Conservation (phyloP, 2,113 vertebrate species). For the Clinocottus analis region DNA sequence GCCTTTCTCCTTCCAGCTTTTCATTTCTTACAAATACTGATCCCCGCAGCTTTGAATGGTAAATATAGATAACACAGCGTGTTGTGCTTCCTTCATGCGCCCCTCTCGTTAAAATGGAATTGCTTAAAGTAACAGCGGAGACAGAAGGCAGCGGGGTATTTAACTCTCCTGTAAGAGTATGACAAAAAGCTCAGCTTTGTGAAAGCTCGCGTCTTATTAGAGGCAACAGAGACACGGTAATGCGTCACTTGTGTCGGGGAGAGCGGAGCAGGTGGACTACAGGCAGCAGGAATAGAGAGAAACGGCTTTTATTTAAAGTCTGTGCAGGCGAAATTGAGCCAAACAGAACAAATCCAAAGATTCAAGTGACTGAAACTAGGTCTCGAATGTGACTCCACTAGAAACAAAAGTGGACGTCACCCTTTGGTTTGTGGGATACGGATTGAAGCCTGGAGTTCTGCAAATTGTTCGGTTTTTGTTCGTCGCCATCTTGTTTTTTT, state of each 20-base stretch:
- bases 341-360: neutral
- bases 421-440: no score
- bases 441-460: no score
- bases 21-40: slow-evolving; percentile 37
- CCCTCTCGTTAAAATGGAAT: slow-evolving; percentile 6
- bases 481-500: no score
- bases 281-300: neutral
- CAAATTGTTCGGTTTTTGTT: no score
- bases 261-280: neutral
- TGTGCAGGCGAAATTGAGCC: neutral
- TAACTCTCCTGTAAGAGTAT: neutral
- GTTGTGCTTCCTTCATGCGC: neutral
- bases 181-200: slow-evolving; percentile 1
- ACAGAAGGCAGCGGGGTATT: neutral
- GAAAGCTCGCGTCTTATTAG: slow-evolving; percentile 6
- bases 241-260: neutral
- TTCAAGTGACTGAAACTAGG: neutral
- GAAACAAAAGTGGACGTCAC: neutral
- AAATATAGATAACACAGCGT: neutral
- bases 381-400: neutral
- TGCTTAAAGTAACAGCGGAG: slow-evolving; percentile 7
- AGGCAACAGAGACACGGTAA: neutral
- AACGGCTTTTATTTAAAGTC: neutral
- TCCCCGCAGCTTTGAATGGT: slow-evolving; percentile 1
- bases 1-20: slow-evolving; percentile 38